Conservation (phyloP, 2,888 invertebrate species). For the Yponomeuta sedellus region DNA sequence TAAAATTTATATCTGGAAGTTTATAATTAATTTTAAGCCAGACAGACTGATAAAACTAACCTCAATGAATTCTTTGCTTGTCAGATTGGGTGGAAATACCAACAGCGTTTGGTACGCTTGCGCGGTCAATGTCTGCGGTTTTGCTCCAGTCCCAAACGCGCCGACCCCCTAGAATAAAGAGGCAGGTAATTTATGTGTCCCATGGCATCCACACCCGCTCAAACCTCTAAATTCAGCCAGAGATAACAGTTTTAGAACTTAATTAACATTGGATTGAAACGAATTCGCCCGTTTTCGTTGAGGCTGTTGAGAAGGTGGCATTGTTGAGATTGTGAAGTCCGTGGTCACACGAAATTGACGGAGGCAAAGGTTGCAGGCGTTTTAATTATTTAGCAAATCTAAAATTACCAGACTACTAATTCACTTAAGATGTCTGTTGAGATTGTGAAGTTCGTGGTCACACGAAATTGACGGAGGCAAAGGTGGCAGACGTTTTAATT, state of each 20-base stretch:
- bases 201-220: conserved; percentile 3
- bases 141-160: background rate
- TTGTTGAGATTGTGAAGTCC: background rate
- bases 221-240: conserved; percentile 2
- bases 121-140: background rate
- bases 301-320: background rate
- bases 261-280: conserved; percentile 6
- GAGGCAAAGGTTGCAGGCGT: too few species aligned
- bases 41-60: too few species aligned
- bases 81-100: too few species aligned
- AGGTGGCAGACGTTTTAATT: too few species aligned
- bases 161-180: background rate
- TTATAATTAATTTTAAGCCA: too few species aligned
- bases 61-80: too few species aligned
- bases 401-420: too few species aligned
- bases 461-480: background rate
- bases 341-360: background rate
- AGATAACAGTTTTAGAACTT: conserved; percentile 8
- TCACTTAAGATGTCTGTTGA: too few species aligned
- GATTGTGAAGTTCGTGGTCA: background rate
- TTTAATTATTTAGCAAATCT: too few species aligned
- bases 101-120: too few species aligned
- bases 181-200: conserved; percentile 10
- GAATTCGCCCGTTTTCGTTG: background rate
- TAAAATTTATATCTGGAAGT: too few species aligned